Evolutionary conservation across 2,888 invertebrate species (phyloP).

Genomic region (Octonoba sinensis): DNA sequence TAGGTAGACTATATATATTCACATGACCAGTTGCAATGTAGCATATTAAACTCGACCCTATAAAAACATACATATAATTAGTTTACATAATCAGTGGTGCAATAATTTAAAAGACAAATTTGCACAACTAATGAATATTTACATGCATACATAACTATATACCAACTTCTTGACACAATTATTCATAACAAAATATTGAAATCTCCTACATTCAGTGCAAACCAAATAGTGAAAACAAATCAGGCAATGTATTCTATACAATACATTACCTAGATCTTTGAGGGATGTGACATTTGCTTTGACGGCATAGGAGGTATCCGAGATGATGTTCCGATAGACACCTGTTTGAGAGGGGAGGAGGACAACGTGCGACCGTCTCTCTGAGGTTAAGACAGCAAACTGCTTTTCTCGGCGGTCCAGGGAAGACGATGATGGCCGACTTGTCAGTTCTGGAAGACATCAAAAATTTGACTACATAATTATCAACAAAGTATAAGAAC

Average conservation of each 20-base stretch:
- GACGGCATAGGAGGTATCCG: conserved; percentile 91
- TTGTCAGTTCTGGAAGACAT: conserved; percentile 49
- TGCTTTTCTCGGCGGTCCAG: conserved; percentile 80
- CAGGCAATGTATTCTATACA: background rate
- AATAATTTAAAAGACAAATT: no score
- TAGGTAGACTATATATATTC: conserved; percentile 94
- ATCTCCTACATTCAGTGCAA: no score
- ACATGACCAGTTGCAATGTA: conserved; percentile 96
- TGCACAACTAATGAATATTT: no score
- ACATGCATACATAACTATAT: no score
- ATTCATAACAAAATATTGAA: background rate
- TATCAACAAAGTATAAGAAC: no score
- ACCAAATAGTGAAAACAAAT: background rate
- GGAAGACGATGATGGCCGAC: conserved; percentile 65
- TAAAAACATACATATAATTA: conserved; percentile 70
- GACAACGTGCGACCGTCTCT: conserved; percentile 94
- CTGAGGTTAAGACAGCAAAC: conserved; percentile 92
- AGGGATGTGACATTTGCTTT: conserved; percentile 91
- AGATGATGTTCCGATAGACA: conserved; percentile 87
- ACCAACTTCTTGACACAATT: background rate
- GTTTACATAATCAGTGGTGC: no score
- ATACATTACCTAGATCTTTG: conserved; percentile 78
- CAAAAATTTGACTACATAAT: no score
- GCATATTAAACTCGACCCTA: conserved; percentile 93
- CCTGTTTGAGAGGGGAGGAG: conserved; percentile 95